phyloP scores from a whole-genome alignment of 37 sponge, comb jelly and placozoan genomes.

The Amphimedon queenslandica region DNA sequence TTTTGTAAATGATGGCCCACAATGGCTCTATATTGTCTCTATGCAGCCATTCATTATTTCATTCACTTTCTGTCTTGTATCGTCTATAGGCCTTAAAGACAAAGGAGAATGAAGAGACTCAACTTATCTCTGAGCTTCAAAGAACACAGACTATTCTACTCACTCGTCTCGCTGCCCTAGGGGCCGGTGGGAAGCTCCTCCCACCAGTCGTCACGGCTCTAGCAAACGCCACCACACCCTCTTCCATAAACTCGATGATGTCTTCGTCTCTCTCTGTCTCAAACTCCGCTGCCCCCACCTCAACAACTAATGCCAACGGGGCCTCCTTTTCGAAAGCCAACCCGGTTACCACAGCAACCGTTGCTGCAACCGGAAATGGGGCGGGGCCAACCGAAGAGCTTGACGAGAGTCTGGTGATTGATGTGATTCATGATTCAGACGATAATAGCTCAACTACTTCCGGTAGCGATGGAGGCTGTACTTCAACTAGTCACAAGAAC shows the following conservation, averaged over 20 bases:
- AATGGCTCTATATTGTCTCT: too few species aligned
- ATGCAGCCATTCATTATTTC: too few species aligned
- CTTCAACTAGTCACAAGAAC: constrained; percentile 50
- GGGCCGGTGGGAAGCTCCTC: constrained; percentile 20
- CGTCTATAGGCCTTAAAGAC: constrained; percentile 26
- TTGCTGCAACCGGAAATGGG: neutral
- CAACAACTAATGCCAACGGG: too few species aligned
- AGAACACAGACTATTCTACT: constrained; percentile 29
- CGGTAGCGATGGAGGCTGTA: constrained; percentile 60
- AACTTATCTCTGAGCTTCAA: constrained; percentile 26
- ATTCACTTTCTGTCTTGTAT: neutral
- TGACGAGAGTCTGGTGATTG: constrained; percentile 44
- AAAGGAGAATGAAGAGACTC: constrained; percentile 45
- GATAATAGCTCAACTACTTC: constrained; percentile 61
- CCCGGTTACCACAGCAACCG: neutral
- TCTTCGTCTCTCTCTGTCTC: neutral
- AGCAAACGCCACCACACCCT: constrained; percentile 7
- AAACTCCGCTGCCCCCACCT: neutral
- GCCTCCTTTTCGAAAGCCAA: neutral
- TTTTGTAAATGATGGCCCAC: too few species aligned
- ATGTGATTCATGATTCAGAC: constrained; percentile 28
- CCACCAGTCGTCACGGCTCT: neutral
- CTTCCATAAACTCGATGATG: neutral
- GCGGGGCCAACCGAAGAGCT: constrained; percentile 30
- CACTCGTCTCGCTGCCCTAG: constrained; percentile 43